Evolutionary conservation across 2,888 invertebrate species (phyloP).

Genomic region (Brachyopa scutellaris): DNA sequence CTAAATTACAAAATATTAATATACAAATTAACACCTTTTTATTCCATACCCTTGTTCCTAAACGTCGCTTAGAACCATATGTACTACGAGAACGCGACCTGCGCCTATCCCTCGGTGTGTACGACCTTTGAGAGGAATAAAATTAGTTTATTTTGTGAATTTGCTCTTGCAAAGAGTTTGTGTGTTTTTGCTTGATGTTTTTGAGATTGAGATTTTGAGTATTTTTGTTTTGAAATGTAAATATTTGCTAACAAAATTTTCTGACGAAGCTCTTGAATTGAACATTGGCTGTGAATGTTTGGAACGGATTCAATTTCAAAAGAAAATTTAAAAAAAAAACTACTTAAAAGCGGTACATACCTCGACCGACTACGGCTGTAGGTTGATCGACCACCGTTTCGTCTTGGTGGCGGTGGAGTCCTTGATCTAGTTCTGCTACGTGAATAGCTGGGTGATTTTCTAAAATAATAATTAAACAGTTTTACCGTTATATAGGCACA

Average conservation of each 20-base stretch:
- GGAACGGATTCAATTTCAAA: conserved; percentile 24
- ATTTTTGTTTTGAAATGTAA: conserved; percentile 38
- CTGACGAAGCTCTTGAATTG: conserved; percentile 58
- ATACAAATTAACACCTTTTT: neutral
- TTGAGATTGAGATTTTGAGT: conserved; percentile 32
- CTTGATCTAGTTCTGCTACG: conserved; percentile 55
- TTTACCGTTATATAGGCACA: too few species aligned
- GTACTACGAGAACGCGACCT: conserved; percentile 90
- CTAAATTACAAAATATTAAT: conserved; percentile 73
- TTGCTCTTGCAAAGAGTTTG: conserved; percentile 47
- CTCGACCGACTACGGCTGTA: conserved; percentile 56
- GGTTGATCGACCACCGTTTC: conserved; percentile 23
- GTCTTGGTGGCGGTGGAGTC: conserved; percentile 36
- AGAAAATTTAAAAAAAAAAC: conserved; percentile 9
- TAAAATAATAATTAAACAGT: neutral
- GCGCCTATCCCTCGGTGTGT: conserved; percentile 84
- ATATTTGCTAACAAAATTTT: conserved; percentile 26
- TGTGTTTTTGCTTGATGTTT: conserved; percentile 45
- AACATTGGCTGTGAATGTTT: conserved; percentile 61
- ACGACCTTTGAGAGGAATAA: conserved; percentile 80
- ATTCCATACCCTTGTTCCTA: conserved; percentile 86
- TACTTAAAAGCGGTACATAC: conserved; percentile 17
- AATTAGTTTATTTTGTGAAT: conserved; percentile 71
- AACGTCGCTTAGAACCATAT: conserved; percentile 89
- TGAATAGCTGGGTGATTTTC: conserved; percentile 65